phyloP scores from a whole-genome alignment of 2,888 invertebrate genomes.

The Leucoma salicis region DNA sequence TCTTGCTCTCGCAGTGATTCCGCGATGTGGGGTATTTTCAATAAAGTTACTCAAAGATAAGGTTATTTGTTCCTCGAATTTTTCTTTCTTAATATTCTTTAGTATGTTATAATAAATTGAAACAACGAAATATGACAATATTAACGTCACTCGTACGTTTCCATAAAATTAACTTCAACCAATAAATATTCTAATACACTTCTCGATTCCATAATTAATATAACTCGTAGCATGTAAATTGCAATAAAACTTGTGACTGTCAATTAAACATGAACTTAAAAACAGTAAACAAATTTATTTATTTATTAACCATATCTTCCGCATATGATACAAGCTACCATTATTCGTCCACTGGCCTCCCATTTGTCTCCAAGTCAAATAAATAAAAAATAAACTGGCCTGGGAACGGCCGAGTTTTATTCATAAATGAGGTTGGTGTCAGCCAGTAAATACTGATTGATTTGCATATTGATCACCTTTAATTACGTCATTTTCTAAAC shows the following conservation, averaged over 20 bases:
- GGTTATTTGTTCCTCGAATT: too few species aligned
- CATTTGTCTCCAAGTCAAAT: slow-evolving; percentile 10
- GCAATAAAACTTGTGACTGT: not conserved
- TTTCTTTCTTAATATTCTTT: too few species aligned
- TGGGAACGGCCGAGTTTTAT: slow-evolving; percentile 26
- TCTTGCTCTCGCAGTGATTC: too few species aligned
- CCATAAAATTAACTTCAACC: not conserved
- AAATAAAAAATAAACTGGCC: slow-evolving; percentile 18
- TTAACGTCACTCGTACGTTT: not conserved
- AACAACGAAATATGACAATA: not conserved
- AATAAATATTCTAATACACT: not conserved
- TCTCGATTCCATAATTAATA: not conserved
- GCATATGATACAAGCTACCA: slow-evolving; percentile 9
- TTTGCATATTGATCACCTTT: too few species aligned
- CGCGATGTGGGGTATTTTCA: too few species aligned
- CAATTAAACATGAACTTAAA: slow-evolving; percentile 5
- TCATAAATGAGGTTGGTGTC: slow-evolving; percentile 17
- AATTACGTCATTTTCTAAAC: too few species aligned
- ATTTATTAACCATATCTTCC: slow-evolving; percentile 15
- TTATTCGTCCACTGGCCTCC: slow-evolving; percentile 20
- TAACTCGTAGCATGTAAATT: not conserved
- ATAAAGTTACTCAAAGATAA: too few species aligned
- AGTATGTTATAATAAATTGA: not conserved
- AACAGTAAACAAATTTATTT: slow-evolving; percentile 9
- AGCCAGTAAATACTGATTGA: too few species aligned